Evolutionary conservation across 2,888 invertebrate species (phyloP), one percentile per base, ranked within the genome.

Genomic region (Adelognathus sp.): DNA sequence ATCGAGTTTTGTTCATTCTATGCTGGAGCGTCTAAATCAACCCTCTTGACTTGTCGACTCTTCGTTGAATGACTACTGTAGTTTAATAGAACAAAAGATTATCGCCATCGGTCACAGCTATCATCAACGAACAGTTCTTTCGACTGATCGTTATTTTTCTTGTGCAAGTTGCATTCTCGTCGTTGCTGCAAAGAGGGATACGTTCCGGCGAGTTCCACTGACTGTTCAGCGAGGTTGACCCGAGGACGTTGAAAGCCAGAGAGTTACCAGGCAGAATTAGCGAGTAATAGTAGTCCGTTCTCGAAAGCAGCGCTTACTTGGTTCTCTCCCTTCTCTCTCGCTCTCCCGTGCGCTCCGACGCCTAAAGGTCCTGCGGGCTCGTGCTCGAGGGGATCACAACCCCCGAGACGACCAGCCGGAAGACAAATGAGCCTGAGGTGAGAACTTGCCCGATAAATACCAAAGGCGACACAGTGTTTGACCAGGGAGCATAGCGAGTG

Each of bases 381-480:
- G 64, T 24, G 72, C 76, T 72, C 36, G 31, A 69, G 78, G 60
- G 75, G 78, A 69, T 76, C 78, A 61, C 66, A 56, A 80, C 79
- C 79, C 75, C 58, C 41, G 52, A 61, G 76, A 76, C 54, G 77
- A 86, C 85, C 83, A 84, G 88, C 86, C 85, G 82, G 89, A 91
- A 91, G 91, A 91, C 91, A 91, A 91, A 91, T 91, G 91, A 91
- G 90, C 87, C 85, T 89, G 91, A 91, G 91, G 91, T 91, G 91
- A 91, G 90, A 91, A 91, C 91, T 91, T 91, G 88, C 88, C 89
- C 91, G 90, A 91, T 91, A 91, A 91, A 91, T 91, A 91, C 90
- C 89, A 86, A 90, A 90, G 89, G 90, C 90, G 91, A 91, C 90
- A 91, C 89, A 89, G 86, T 89, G 90, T 89, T 90, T 90, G 90